These are phyloP conservation scores for Bos indicus DNA, from an alignment of 2,113 vertebrate genomes.

Conservation along the genomic window DNA sequence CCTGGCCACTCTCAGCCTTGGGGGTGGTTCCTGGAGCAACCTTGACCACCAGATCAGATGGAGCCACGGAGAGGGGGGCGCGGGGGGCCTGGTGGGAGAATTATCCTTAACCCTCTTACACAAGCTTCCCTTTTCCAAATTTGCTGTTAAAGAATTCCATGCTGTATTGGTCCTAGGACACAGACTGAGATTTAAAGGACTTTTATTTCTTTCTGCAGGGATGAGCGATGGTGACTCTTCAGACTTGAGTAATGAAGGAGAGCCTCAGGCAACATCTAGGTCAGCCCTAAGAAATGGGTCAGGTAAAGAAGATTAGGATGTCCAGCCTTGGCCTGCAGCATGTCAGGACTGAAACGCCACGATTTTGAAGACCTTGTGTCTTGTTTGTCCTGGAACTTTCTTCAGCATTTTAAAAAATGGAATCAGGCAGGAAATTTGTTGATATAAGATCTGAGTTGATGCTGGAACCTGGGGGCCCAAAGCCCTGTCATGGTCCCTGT, in stretches of 20 bases:
- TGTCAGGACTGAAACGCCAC: slow-evolving; percentile 26
- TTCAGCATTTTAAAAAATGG: background rate
- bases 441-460: background rate
- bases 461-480: background rate
- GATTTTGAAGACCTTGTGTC: background rate
- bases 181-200: background rate
- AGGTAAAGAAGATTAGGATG: slow-evolving; percentile 59
- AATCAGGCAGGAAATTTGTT: background rate
- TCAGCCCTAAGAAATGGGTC: background rate
- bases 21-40: background rate
- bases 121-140: background rate
- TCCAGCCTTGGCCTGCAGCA: background rate
- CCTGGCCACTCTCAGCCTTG: background rate
- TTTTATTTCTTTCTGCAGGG: slow-evolving; percentile 20
- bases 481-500: too few relatives aligned
- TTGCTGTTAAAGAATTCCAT: background rate
- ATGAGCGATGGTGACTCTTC: background rate
- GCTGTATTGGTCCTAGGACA: background rate
- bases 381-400: background rate
- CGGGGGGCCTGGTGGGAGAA: background rate
- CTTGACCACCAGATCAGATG: background rate
- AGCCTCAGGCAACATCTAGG: background rate
- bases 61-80: background rate
- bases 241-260: background rate
- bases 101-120: background rate